Percentiles rank a stretch among this genome's conserved stretches.
phyloP scores from a whole-genome alignment of 2,888 invertebrate species.

The Plemyria rubiginata region DNA sequence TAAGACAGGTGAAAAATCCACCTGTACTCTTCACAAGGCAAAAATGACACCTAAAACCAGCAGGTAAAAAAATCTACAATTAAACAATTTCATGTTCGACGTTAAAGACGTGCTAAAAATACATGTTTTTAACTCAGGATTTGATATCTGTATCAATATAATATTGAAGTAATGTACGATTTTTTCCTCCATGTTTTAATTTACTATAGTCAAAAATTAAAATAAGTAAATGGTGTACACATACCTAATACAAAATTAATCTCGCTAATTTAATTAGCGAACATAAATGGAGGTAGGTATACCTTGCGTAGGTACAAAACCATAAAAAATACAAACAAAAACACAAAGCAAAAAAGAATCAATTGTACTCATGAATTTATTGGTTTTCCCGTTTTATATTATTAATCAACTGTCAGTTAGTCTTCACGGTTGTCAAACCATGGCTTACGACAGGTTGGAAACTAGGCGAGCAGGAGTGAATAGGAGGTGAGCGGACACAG shows the following conservation, averaged over 20 bases:
- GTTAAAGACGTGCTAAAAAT: too few species aligned
- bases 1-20: slow-evolving; percentile 79
- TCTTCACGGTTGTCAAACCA: slow-evolving; percentile 79
- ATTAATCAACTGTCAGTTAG: slow-evolving; percentile 68
- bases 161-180: too few species aligned
- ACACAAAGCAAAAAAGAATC: too few species aligned
- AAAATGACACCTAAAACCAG: slow-evolving; percentile 19
- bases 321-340: too few species aligned
- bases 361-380: background rate
- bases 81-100: background rate
- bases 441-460: slow-evolving; percentile 74
- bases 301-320: too few species aligned
- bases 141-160: too few species aligned
- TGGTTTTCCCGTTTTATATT: slow-evolving; percentile 12
- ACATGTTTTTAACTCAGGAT: too few species aligned
- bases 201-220: too few species aligned
- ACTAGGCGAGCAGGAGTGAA: slow-evolving; percentile 64
- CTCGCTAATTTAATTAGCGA: background rate
- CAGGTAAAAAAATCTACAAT: background rate
- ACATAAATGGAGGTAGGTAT: too few species aligned
- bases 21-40: slow-evolving; percentile 51
- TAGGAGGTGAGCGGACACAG: slow-evolving; percentile 37
- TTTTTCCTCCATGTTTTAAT: too few species aligned
- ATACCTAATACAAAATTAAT: too few species aligned
- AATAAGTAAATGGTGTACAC: too few species aligned